Evolutionary conservation across 2,888 invertebrate species (phyloP), one percentile per base, ranked within the genome.

Genomic region (Acrobeloides nanus): DNA sequence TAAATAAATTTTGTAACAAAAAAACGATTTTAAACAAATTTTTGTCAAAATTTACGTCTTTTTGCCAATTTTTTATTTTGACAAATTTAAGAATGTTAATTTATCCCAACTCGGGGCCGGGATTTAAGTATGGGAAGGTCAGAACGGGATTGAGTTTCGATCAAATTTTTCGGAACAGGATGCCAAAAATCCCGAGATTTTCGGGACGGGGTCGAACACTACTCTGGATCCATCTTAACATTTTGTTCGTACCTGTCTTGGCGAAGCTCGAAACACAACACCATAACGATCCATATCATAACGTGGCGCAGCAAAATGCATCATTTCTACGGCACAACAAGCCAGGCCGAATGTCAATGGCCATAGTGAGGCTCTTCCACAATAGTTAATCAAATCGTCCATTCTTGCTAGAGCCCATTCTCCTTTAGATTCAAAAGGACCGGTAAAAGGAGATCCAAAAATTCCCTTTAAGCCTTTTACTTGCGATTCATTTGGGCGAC

Each of bases 211-310:
- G n/a, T n/a, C n/a, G n/a, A n/a, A n/a, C n/a, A n/a, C n/a, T n/a
- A n/a, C n/a, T n/a, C n/a, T n/a, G n/a, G n/a, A n/a, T n/a, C n/a
- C n/a, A n/a, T n/a, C n/a, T n/a, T n/a, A n/a, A n/a, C n/a, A n/a
- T 29, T 15, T 10, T 10, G 29, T 29, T 12, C 46, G 21, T 32
- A 65, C 70, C 61, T 70, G 70, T 45, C 70, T 55, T 4, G 71
- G 70, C 7, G 70, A 68, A 20, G 70, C 70, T 40, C 97, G 82
- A 75, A 97, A 97, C 3, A 97, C 93, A 18, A 97, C 90, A 74
- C 97, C 97, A 80, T 84, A 81, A 76, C 92, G 84, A 82, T 97
- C 95, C 93, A 99, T 95, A 75, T 97, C 97, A 74, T 95, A 95
- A 64, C 95, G 81, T 3, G 93, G 92, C 24, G 92, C 93, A 58